These are phyloP conservation scores for Panonychus citri DNA, from an alignment of 1,140 invertebrate species.

Conservation along the genomic window DNA sequence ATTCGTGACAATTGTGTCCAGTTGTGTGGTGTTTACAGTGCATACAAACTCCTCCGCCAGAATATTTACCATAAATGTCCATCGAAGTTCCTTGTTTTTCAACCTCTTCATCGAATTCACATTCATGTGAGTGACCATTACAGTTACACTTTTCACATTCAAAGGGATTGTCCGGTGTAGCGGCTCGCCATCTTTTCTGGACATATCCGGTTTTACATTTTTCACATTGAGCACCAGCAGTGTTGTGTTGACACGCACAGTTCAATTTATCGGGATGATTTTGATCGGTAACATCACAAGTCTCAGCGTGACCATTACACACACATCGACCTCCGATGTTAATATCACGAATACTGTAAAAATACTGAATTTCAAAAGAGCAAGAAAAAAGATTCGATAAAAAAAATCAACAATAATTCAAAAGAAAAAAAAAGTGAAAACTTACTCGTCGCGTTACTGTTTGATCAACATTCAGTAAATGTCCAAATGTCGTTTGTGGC, in stretches of 20 bases:
- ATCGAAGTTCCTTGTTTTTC: conserved; percentile 52
- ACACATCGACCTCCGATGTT: conserved; percentile 92
- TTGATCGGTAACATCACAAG: conserved; percentile 62
- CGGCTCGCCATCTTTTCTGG: conserved; percentile 80
- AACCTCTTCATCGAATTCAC: conserved; percentile 59
- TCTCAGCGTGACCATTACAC: conserved; percentile 91
- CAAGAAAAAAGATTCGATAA: conserved; percentile 18
- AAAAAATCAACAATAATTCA: no score
- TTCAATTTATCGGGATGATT: conserved; percentile 49
- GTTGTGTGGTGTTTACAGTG: conserved; percentile 81
- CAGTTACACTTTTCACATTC: conserved; percentile 92
- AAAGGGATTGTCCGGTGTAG: conserved; percentile 44
- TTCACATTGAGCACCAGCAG: conserved; percentile 82
- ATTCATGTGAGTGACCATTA: conserved; percentile 76
- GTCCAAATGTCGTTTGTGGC: conserved; percentile 82
- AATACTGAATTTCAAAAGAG: conserved; percentile 42
- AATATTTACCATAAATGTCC: conserved; percentile 72
- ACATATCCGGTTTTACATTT: conserved; percentile 66
- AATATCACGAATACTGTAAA: conserved; percentile 98
- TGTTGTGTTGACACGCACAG: conserved; percentile 86
- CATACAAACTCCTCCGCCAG: conserved; percentile 71
- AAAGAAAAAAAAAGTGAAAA: conserved; percentile 7
- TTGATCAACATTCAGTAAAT: conserved; percentile 52
- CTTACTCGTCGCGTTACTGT: conserved; percentile 81
- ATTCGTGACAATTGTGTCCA: conserved; percentile 92